Evolutionary conservation across 2,797 vertebrate species (phyloP), one percentile per base, ranked within the genome.

Genomic region (Cossypha caffra): DNA sequence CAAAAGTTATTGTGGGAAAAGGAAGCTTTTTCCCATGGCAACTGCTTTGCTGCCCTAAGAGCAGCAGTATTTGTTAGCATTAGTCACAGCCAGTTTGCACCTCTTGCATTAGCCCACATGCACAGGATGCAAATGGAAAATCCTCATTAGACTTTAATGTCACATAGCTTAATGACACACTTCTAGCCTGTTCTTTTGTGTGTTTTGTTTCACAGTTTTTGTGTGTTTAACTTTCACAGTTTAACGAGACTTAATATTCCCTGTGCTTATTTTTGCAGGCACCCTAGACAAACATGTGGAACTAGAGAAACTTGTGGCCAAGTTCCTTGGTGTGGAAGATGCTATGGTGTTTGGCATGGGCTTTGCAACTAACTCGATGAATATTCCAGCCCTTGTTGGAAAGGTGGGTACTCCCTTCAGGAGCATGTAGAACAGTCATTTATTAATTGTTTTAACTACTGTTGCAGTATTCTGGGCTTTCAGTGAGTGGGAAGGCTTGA

Each of bases 291-390:
- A 98, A 67, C 99, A 99, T 1, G 94, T 98, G 93, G 99, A 99
- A 50, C 74, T 99, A 97, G 99, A 99, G 96, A 97, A 98, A 15
- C 98, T 98, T 61, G 98, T 98, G 84, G 98, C 99, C 35, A 95
- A 75, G 50, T 99, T 99, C 95, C 97, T 99, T 58, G 98, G 98
- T 6, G 98, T 99, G 83, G 99, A 99, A 96, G 98, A 98, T 6
- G 98, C 98, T 43, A 99, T 99, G 99, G 98, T 98, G 9, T 99
- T 99, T 63, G 99, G 99, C 28, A 99, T 99, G 99, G 99, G 99
- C n/a, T 99, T 99, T 72, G 99, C 99, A 52, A 99, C 99, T 59
- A 99, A 99, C 96, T 99, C 99, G 1, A 99, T 99, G 98, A 99
- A 99, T 97, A 99, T 99, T 79, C 99, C 99, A 55, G 98, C 98